phyloP scores from a whole-genome alignment of 2,797 vertebrate species.

The Anomalospiza imberbis region DNA sequence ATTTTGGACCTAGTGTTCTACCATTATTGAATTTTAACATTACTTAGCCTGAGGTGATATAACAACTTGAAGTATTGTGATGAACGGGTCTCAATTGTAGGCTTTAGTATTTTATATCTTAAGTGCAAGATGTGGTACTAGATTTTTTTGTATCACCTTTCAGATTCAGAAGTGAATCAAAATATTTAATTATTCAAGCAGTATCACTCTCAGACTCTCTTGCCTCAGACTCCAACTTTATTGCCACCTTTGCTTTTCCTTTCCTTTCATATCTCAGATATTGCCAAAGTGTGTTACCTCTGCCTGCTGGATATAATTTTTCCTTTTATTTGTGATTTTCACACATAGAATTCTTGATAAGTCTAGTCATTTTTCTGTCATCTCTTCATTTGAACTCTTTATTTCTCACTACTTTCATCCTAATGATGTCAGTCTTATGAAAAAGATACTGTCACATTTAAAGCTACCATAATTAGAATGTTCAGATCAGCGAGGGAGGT shows the following conservation, averaged over 20 bases:
- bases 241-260: not conserved
- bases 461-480: not conserved
- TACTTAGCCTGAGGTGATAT: not conserved
- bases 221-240: not conserved
- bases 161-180: not conserved
- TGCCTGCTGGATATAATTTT: not conserved
- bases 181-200: not conserved
- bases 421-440: not conserved
- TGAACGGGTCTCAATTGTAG: rapidly evolving
- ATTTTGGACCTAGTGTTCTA: not conserved
- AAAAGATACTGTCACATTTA: not conserved
- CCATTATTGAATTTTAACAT: not conserved
- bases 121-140: not conserved
- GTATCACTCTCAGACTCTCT: not conserved
- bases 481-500: not conserved
- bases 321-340: not conserved
- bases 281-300: not conserved
- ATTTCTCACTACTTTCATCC: not conserved
- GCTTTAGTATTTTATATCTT: not conserved
- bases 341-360: not conserved
- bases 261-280: not conserved
- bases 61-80: not conserved
- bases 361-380: not conserved
- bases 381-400: not conserved
- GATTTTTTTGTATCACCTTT: not conserved